phyloP scores from a whole-genome alignment of 2,113 vertebrate genomes.

The human region DNA sequence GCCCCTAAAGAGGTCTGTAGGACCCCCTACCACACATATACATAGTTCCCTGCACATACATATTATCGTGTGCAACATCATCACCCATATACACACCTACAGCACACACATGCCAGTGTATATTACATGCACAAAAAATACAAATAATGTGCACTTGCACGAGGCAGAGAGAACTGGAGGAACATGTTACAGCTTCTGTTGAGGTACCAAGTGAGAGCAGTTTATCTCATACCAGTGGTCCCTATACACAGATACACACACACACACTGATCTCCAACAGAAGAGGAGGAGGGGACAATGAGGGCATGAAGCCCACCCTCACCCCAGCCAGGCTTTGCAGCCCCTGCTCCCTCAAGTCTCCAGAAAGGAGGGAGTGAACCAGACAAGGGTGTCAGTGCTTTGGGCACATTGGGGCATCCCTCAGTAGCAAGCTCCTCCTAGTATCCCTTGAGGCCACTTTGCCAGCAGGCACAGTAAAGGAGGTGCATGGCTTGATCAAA shows the following conservation, averaged over 20 bases:
- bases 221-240: not conserved
- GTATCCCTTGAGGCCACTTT: not conserved
- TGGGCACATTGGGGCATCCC: not conserved
- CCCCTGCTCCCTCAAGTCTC: not conserved
- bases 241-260: not conserved
- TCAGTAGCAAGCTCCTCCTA: not conserved
- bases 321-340: not conserved
- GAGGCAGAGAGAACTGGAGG: not conserved
- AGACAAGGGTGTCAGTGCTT: not conserved
- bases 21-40: too few species aligned
- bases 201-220: not conserved
- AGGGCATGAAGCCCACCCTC: not conserved
- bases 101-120: rapidly evolving
- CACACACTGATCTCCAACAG: not conserved
- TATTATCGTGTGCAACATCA: not conserved
- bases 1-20: not conserved
- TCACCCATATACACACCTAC: too few species aligned
- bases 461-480: not conserved
- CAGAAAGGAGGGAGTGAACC: not conserved
- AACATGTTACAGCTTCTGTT: not conserved
- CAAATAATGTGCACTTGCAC: not conserved
- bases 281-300: not conserved
- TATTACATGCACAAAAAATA: not conserved
- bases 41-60: not conserved
- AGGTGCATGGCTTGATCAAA: not conserved